phyloP scores from a whole-genome alignment of 2,113 vertebrate genomes.

The Lanius collurio region DNA sequence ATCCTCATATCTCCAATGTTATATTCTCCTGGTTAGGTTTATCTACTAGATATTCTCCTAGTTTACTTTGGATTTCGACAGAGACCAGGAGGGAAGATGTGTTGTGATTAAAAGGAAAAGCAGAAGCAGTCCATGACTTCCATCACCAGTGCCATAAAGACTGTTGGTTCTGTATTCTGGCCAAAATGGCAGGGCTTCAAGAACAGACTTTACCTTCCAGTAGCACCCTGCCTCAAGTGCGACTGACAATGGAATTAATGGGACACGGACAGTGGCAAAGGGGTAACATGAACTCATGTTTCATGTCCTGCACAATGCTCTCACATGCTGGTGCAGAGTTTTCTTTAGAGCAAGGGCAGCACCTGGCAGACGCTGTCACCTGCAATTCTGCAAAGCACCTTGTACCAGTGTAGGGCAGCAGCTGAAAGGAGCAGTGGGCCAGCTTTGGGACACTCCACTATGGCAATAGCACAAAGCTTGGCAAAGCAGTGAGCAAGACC shows the following conservation, averaged over 20 bases:
- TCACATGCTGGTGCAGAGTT: fast-evolving
- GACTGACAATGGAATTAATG: slow-evolving; percentile 57
- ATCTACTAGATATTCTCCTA: background rate
- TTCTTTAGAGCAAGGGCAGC: background rate
- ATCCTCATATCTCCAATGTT: background rate
- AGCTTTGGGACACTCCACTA: background rate
- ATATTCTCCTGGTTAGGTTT: background rate
- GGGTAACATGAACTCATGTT: slow-evolving; percentile 63
- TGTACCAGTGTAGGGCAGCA: background rate
- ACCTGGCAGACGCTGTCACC: background rate
- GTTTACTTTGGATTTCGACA: background rate
- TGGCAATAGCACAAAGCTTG: background rate
- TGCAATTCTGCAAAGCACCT: background rate
- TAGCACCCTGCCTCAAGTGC: background rate
- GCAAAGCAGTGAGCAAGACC: background rate
- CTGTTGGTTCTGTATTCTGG: background rate
- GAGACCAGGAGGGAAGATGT: background rate
- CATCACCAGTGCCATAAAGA: background rate
- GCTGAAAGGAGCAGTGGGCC: background rate
- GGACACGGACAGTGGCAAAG: slow-evolving; percentile 12
- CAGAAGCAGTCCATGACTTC: background rate
- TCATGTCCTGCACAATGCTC: slow-evolving; percentile 50
- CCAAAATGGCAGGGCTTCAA: slow-evolving; percentile 57
- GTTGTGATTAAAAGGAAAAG: background rate
- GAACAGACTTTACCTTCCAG: slow-evolving; percentile 45